Evolutionary conservation across 2,888 invertebrate genomes (phyloP), one percentile per base, ranked within the genome.

Genomic region (Dexiosoma caninum): DNA sequence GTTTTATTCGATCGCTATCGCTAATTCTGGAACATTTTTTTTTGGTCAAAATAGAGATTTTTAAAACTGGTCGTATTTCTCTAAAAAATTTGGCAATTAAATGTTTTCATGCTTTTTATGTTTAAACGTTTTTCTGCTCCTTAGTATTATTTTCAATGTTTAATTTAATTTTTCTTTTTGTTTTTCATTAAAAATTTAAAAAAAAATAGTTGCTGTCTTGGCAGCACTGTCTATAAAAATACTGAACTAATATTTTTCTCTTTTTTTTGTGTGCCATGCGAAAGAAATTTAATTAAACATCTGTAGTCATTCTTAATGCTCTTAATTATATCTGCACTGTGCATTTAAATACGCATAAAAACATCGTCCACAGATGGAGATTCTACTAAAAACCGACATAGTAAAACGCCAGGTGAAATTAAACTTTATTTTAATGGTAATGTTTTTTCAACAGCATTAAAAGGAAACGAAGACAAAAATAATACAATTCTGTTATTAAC

Each of bases 221-320:
- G 3, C 14, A n/a, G 14, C 14, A 12, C 1, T 23, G 23, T 10
- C 9, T 2, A 10, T 1, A 21, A 21, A 46, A 21, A 40, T 8
- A 8, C 6, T 27, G 21, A 0, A 19, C 27, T 9, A 14, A 8
- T 44, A 4, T 27, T 27, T 6, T 7, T 10, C 27, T 27, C 1
- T 51, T 1, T n/a, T n/a, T n/a, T n/a, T n/a, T 14, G 1, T 23
- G 27, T 27, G 5, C 16, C 30, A 32, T 53, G 27, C 27, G 6
- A 27, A 30, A 23, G 30, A 16, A 51, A 16, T 46, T 1, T 46
- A 19, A 46, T n/a, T 32, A 49, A n/a, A n/a, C 21, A 57, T 44
- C 12, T 57, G 30, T 21, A 57, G 44, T 57, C 44, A 55, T 21
- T 57, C 40, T 46, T 69, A 57, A 57, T 57, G 10, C 69, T 44